Base-by-base conservation (phyloP, 2,888 invertebrate species). In the Sarcophaga carnaria region DNA sequence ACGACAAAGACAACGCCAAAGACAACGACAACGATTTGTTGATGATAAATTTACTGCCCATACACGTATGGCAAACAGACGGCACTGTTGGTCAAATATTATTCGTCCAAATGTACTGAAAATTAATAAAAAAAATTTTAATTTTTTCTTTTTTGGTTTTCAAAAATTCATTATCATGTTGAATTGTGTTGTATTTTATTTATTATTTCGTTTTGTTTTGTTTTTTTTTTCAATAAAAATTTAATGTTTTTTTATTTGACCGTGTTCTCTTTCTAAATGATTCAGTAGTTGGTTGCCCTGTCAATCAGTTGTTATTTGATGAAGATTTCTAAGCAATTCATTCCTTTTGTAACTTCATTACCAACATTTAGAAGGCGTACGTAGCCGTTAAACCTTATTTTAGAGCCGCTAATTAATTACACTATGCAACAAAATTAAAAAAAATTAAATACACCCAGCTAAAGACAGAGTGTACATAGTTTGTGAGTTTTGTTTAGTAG, bases 81-180 rank as follows among this genome's bases (percentile, higher is more conserved):
- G 2, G 2, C 0, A 37, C 10, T 37, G 37, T 37, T 37, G 37
- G 8, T 37, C 10, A 37, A 37, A 37, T 10, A 2, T 10, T 37
- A 8, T 8, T 8, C 37, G 37, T 0, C 8, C 3, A 10, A 10
- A 37, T 37, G 8, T 37, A 10, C 37, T 37, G 37, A 37, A 37
- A 37, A 37, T 37, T 37, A 37, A 37, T 37, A 37, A 37, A 8
- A 37, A 27, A n/a, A 75, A 77, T 60, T 60, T 37, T 1, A 45
- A 22, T 80, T 79, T 63, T 49, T 47, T 63, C 37, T 70, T 75
- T 75, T 75, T 37, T 22, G n/a, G 14, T 71, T 27, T 20, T 74
- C 66, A 82, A 79, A 81, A 80, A 75, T 66, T 78, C 78, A 86
- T 86, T 86, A 83, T 86, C 83, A 83, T 81, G 70, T 78, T 75